A percentile compares a stretch with the other conserved stretches of the same genome.
These are phyloP conservation scores for Gymnodraco acuticeps DNA, from an alignment of 2,797 vertebrate genomes.

Conservation along the genomic window DNA sequence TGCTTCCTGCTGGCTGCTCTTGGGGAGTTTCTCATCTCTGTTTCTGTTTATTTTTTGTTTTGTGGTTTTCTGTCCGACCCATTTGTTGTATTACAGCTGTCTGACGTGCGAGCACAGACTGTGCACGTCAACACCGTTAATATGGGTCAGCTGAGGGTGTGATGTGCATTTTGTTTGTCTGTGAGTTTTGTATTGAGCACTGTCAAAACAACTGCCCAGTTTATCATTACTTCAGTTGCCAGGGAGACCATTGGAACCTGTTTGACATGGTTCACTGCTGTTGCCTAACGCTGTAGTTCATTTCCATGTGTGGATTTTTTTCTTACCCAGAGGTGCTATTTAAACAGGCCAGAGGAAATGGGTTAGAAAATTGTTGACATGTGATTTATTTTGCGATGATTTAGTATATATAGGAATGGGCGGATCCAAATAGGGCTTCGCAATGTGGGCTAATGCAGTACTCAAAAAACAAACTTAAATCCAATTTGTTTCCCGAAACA, in stretches of 20 bases:
- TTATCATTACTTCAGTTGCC: conserved; percentile 4
- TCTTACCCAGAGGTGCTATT: no score
- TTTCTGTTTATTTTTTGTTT: conserved; percentile 26
- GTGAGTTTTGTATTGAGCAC: not conserved
- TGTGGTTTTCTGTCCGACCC: conserved; percentile 49
- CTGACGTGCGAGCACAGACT: conserved; percentile 37
- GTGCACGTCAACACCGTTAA: conserved; percentile 32
- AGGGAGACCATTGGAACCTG: not conserved
- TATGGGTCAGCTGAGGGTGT: conserved; percentile 38
- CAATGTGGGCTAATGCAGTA: no score
- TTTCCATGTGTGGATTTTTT: not conserved
- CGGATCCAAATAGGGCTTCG: no score
- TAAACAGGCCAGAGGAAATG: no score
- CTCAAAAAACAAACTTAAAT: no score
- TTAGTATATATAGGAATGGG: no score
- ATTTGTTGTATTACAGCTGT: conserved; percentile 14
- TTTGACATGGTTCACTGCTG: not conserved
- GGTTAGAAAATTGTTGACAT: not conserved
- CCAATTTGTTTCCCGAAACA: no score
- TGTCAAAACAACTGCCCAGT: not conserved
- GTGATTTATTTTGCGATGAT: not conserved
- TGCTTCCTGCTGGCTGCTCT: conserved; percentile 30
- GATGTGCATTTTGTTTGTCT: not conserved
- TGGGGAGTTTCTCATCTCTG: conserved; percentile 56
- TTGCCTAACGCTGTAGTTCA: not conserved